Evolutionary conservation across 2,797 vertebrate species (phyloP).

Genomic region (Ibycter americanus): DNA sequence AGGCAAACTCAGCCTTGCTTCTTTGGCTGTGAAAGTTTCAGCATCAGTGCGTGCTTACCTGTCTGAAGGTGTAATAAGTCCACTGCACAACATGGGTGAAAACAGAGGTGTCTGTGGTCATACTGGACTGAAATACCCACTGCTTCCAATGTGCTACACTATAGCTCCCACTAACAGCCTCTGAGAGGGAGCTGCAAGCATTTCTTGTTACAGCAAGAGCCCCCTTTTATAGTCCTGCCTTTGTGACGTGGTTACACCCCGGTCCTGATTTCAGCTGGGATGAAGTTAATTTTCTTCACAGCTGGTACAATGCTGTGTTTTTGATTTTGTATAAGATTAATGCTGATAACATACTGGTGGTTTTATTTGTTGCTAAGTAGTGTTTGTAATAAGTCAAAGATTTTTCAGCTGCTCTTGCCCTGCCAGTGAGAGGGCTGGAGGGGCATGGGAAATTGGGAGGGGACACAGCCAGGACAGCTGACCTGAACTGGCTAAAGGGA

Average conservation of each 20-base stretch:
- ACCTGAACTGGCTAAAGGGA: no score
- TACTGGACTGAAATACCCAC: neutral
- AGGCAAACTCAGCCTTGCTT: neutral
- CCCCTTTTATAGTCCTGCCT: neutral
- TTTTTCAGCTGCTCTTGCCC: no score
- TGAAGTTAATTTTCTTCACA: no score
- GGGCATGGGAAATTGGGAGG: no score
- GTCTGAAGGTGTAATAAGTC: neutral
- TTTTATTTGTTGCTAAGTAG: no score
- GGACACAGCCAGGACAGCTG: no score
- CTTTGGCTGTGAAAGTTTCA: neutral
- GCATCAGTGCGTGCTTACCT: rapidly evolving
- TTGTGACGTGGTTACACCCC: neutral
- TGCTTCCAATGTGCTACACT: neutral
- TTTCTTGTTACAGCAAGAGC: neutral
- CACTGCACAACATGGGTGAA: rapidly evolving
- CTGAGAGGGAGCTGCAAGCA: neutral
- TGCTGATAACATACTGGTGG: no score
- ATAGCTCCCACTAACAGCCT: neutral
- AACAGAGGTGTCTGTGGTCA: neutral
- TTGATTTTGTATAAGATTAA: no score
- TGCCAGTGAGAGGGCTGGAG: no score
- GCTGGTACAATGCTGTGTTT: no score
- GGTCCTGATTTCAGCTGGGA: no score
- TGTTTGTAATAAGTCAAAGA: no score